Conservation (phyloP, 2,888 invertebrate genomes). For the Sesia apiformis region DNA sequence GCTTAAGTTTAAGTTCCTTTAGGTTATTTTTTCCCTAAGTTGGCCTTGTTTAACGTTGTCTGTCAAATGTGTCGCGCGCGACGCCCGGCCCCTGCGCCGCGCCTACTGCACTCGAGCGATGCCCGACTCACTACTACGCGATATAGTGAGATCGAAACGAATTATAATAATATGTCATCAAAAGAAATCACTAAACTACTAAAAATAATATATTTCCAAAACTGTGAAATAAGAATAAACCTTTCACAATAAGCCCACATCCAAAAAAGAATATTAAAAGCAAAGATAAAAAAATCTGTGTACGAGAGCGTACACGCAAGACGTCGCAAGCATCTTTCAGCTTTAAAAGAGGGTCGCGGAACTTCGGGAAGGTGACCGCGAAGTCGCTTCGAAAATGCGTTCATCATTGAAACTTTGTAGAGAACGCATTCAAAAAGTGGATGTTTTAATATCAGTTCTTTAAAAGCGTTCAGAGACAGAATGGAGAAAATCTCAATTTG, state of each 20-base stretch:
- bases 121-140: slow-evolving; percentile 16
- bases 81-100: slow-evolving; percentile 17
- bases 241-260: slow-evolving; percentile 63
- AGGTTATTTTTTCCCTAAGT: slow-evolving; percentile 66
- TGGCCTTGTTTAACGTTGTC: slow-evolving; percentile 65
- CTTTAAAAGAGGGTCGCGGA: slow-evolving; percentile 19
- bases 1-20: slow-evolving; percentile 72
- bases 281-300: slow-evolving; percentile 21
- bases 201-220: slow-evolving; percentile 6
- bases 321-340: slow-evolving; percentile 3
- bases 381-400: slow-evolving; percentile 12
- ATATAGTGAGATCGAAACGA: slow-evolving; percentile 26
- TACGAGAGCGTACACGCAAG: slow-evolving; percentile 7
- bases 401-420: slow-evolving; percentile 12
- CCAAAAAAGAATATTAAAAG: slow-evolving; percentile 57
- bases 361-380: slow-evolving; percentile 25
- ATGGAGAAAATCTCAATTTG: slow-evolving; percentile 18
- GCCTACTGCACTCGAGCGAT: slow-evolving; percentile 13
- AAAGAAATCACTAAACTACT: slow-evolving; percentile 52
- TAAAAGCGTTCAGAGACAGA: slow-evolving; percentile 39
- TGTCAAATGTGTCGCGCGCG: slow-evolving; percentile 55
- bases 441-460: slow-evolving; percentile 19
- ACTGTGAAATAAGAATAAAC: slow-evolving; percentile 34
- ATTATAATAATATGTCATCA: slow-evolving; percentile 28
- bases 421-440: slow-evolving; percentile 5